Evolutionary conservation across 1,140 invertebrate species (phyloP).

Genomic region (Euborellia annulipes): DNA sequence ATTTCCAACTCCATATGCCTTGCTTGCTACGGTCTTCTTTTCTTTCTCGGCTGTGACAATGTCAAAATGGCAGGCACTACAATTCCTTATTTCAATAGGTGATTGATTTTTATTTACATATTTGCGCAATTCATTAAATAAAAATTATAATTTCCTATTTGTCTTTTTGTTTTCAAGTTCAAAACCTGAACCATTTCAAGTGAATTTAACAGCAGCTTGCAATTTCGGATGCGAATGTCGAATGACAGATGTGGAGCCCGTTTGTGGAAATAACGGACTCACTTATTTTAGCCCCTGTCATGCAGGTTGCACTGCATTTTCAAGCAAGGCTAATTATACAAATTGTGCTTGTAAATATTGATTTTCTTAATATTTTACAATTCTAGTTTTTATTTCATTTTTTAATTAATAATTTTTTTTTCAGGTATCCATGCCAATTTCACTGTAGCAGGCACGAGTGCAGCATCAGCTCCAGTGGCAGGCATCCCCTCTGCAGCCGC

Average conservation of each 20-base stretch:
- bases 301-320: slow-evolving; percentile 79
- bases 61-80: slow-evolving; percentile 91
- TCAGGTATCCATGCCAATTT: slow-evolving; percentile 63
- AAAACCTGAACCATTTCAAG: slow-evolving; percentile 54
- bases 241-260: slow-evolving; percentile 79
- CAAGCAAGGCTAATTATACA: slow-evolving; percentile 59
- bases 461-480: too few species aligned
- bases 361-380: slow-evolving; percentile 1
- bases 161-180: slow-evolving; percentile 20
- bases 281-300: slow-evolving; percentile 90
- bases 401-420: too few species aligned
- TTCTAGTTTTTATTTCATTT: too few species aligned
- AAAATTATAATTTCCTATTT: not conserved
- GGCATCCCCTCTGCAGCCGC: slow-evolving; percentile 9
- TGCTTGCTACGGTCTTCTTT: slow-evolving; percentile 68
- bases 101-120: too few species aligned
- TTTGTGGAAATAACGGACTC: slow-evolving; percentile 87
- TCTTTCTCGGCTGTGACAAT: slow-evolving; percentile 88
- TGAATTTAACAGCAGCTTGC: slow-evolving; percentile 82
- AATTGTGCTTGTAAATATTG: slow-evolving; percentile 69
- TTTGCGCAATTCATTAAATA: not conserved
- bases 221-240: slow-evolving; percentile 87
- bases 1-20: slow-evolving; percentile 78
- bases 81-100: slow-evolving; percentile 76
- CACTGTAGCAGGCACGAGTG: slow-evolving; percentile 26